Evolutionary conservation across 2,113 vertebrate genomes (phyloP).

Genomic region (Agapornis roseicollis): DNA sequence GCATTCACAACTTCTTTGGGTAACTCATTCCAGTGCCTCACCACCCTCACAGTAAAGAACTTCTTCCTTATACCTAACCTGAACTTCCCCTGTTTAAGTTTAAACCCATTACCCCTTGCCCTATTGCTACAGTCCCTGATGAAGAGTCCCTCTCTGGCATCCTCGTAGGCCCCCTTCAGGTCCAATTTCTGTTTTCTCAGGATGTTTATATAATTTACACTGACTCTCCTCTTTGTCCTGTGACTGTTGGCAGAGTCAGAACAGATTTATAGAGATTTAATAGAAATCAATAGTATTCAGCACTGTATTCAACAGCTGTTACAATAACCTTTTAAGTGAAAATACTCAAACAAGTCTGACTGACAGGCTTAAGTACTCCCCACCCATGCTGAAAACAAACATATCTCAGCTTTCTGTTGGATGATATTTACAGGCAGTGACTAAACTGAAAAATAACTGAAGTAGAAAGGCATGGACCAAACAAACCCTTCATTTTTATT

Average conservation of each 20-base stretch:
- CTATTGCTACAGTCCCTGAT: not conserved
- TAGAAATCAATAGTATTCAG: not conserved
- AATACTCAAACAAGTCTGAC: not conserved
- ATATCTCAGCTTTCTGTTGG: not conserved
- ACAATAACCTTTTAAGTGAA: not conserved
- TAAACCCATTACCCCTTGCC: not conserved
- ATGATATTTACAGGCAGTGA: slow-evolving; percentile 16
- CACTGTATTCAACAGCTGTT: not conserved
- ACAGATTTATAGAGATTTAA: not conserved
- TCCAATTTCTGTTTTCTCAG: not conserved
- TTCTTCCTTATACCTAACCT: not conserved
- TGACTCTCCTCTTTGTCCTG: not conserved
- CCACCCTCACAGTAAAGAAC: not conserved
- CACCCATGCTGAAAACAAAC: not conserved
- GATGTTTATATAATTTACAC: not conserved
- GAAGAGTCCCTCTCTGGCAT: not conserved
- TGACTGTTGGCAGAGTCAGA: not conserved
- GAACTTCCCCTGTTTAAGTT: not conserved
- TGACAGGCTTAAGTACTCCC: not conserved
- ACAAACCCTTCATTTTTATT: not conserved
- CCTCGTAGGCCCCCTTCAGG: not conserved
- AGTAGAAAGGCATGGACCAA: not conserved
- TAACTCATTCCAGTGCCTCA: not conserved
- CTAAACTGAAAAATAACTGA: not conserved
- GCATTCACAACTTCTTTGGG: not conserved